Conservation (phyloP, 2,888 invertebrate species). For the Strigamia crassipes region DNA sequence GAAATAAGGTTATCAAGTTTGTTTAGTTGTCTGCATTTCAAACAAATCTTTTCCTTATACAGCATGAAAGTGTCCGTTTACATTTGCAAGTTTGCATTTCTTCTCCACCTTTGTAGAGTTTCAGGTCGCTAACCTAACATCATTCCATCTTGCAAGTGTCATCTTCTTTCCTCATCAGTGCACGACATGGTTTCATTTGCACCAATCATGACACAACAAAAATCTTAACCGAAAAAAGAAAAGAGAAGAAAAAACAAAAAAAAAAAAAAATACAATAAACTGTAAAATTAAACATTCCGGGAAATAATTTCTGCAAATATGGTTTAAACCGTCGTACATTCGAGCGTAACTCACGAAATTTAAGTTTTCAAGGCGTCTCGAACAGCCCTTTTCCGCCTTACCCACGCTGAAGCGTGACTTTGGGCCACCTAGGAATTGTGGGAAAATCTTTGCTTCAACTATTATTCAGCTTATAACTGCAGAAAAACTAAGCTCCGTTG, state of each 20-base stretch:
- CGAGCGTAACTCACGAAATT: not conserved
- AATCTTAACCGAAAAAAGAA: not conserved
- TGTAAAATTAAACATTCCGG: not conserved
- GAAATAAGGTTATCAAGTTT: constrained; percentile 20
- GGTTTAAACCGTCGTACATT: not conserved
- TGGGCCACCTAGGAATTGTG: constrained; percentile 1
- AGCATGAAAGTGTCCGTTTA: not conserved
- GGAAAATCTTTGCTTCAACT: not conserved
- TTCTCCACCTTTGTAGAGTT: not conserved
- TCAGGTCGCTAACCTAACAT: constrained; percentile 23
- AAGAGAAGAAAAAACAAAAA: not conserved
- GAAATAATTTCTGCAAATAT: not conserved
- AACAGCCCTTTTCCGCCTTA: not conserved
- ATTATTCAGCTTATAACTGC: constrained; percentile 13
- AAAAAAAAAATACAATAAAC: not conserved
- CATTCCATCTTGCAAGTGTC: constrained; percentile 17
- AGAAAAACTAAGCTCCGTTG: constrained; percentile 2
- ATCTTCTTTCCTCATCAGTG: constrained; percentile 21
- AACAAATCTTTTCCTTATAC: not conserved
- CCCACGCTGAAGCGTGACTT: constrained; percentile 40
- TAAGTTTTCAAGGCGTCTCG: constrained; percentile 1
- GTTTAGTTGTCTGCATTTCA: not conserved
- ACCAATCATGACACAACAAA: constrained; percentile 12
- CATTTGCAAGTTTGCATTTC: not conserved
- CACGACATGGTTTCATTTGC: constrained; percentile 33